Percentiles rank a stretch among this genome's conserved stretches.
Evolutionary conservation across 2,888 invertebrate species (phyloP).

Genomic region (Xestia sexstrigata): DNA sequence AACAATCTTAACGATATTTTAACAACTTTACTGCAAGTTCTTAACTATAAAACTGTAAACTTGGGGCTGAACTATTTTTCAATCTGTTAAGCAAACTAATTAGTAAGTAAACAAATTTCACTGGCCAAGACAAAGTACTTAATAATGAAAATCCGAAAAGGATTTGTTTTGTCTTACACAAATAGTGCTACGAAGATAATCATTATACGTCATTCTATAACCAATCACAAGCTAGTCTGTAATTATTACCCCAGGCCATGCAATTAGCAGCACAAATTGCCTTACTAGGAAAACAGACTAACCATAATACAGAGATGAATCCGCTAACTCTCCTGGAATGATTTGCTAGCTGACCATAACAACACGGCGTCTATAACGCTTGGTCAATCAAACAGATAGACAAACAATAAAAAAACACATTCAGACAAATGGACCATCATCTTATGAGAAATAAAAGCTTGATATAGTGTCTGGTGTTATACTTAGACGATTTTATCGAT

Average conservation of each 20-base stretch:
- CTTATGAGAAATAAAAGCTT: slow-evolving; percentile 66
- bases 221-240: background rate
- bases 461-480: slow-evolving; percentile 70
- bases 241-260: background rate
- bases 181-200: background rate
- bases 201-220: background rate
- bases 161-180: slow-evolving; percentile 15
- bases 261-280: slow-evolving; percentile 1
- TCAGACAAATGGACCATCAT: slow-evolving; percentile 58
- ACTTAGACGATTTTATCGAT: slow-evolving; percentile 78
- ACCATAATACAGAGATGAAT: background rate
- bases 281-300: background rate
- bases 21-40: slow-evolving; percentile 46
- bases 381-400: slow-evolving; percentile 48
- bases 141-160: slow-evolving; percentile 28
- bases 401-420: slow-evolving; percentile 60
- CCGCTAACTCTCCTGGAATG: slow-evolving; percentile 2
- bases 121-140: slow-evolving; percentile 45
- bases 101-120: slow-evolving; percentile 52
- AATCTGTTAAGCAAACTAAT: slow-evolving; percentile 52
- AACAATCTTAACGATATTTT: slow-evolving; percentile 55
- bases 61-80: slow-evolving; percentile 52
- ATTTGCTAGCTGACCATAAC: slow-evolving; percentile 18
- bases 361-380: slow-evolving; percentile 18
- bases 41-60: slow-evolving; percentile 54